phyloP scores from a whole-genome alignment of 1,140 invertebrate species.

The Bathynomus jamesi region DNA sequence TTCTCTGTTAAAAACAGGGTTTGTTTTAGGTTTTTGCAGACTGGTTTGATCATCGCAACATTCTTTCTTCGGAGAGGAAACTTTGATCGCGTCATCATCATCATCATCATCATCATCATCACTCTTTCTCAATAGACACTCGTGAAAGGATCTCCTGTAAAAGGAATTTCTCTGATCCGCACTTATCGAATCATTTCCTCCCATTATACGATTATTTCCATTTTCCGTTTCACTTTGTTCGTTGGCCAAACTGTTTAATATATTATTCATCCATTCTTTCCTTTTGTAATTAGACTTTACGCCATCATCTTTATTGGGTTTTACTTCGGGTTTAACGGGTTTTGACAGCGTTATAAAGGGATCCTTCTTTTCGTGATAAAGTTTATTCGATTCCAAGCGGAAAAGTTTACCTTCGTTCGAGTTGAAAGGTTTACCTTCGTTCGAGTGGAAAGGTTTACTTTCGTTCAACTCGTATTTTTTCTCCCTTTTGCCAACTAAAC shows the following conservation, averaged over 20 bases:
- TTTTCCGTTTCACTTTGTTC: not conserved
- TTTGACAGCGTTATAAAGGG: too few species aligned
- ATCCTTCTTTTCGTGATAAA: too few species aligned
- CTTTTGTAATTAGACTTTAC: not conserved
- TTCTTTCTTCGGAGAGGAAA: not conserved
- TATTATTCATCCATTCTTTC: not conserved
- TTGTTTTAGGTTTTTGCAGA: not conserved
- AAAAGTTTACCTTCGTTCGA: too few species aligned
- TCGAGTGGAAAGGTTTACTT: not conserved
- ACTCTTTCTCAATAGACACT: not conserved
- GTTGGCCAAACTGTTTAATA: not conserved
- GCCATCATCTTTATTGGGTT: too few species aligned
- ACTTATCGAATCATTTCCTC: not conserved
- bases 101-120: not conserved
- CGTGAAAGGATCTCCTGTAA: not conserved
- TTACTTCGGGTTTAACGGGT: too few species aligned
- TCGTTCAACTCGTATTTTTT: not conserved
- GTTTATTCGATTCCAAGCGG: too few species aligned
- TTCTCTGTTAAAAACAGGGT: not conserved
- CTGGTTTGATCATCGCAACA: not conserved
- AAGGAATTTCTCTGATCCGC: too few species aligned
- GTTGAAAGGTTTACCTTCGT: too few species aligned
- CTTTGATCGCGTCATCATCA: not conserved
- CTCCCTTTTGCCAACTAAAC: not conserved
- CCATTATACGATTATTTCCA: too few species aligned